Evolutionary conservation across 2,797 vertebrate genomes (phyloP).

Genomic region (Octomys mimax): DNA sequence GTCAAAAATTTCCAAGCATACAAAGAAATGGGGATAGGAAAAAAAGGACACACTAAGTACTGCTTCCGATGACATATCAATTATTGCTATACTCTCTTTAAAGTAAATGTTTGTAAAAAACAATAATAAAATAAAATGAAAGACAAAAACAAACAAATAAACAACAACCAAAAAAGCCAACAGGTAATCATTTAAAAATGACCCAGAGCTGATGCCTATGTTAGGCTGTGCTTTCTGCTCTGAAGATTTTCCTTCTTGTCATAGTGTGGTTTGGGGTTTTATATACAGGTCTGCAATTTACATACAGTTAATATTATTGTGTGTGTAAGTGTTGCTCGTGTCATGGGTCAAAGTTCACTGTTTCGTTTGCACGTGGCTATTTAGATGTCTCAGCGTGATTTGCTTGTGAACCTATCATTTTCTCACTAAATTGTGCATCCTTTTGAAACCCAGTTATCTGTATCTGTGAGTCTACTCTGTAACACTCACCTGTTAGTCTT

Average conservation of each 20-base stretch:
- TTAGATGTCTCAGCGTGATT: background rate
- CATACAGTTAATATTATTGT: background rate
- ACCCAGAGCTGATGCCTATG: background rate
- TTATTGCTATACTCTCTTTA: too few species aligned
- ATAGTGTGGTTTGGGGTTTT: background rate
- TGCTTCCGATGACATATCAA: too few species aligned
- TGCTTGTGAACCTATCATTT: background rate
- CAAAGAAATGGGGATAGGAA: background rate
- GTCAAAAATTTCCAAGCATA: background rate
- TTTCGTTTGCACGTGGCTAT: background rate
- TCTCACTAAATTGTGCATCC: background rate
- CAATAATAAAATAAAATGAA: too few species aligned
- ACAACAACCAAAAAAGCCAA: too few species aligned
- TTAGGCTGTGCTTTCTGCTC: too few species aligned
- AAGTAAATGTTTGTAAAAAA: too few species aligned
- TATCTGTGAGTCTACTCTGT: background rate
- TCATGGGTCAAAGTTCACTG: background rate
- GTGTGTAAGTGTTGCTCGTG: background rate
- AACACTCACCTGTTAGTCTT: background rate
- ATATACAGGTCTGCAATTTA: background rate
- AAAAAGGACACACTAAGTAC: background rate
- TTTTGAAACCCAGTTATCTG: background rate
- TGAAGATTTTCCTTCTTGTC: background rate
- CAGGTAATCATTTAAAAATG: background rate
- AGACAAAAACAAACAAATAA: too few species aligned